Evolutionary conservation across 2,888 invertebrate species (phyloP).

Genomic region (Brachyptera risi): DNA sequence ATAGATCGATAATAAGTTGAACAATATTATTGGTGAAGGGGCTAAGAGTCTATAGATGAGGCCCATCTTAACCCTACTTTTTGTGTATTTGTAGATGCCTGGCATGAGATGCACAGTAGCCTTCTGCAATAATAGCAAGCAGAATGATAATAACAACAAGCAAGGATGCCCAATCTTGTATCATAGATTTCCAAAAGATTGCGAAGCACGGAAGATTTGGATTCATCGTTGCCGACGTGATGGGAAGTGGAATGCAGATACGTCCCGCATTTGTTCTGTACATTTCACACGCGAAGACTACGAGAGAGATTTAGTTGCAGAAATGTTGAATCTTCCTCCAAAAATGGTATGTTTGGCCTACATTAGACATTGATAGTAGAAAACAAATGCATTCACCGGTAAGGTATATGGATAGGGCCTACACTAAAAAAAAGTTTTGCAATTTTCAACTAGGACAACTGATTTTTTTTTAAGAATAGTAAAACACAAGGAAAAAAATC

Average conservation of each 20-base stretch:
- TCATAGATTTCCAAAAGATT: background rate
- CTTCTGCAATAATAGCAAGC: background rate
- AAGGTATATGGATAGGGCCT: too few relatives aligned
- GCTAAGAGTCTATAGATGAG: too few relatives aligned
- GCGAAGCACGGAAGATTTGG: background rate
- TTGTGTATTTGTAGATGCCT: background rate
- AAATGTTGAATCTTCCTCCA: constrained; percentile 11
- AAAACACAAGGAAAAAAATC: too few relatives aligned
- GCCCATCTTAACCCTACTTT: too few relatives aligned
- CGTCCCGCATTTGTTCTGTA: constrained; percentile 14
- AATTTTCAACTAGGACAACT: too few relatives aligned
- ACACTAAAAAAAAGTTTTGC: too few relatives aligned
- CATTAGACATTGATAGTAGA: too few relatives aligned
- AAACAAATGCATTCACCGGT: too few relatives aligned
- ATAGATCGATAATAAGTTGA: too few relatives aligned
- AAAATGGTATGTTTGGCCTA: too few relatives aligned
- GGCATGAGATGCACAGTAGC: background rate
- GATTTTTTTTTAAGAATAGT: too few relatives aligned
- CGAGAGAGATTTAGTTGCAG: constrained; percentile 7
- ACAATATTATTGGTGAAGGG: too few relatives aligned
- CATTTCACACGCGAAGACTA: constrained; percentile 19
- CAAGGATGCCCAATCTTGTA: background rate
- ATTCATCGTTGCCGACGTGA: background rate
- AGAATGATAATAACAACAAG: background rate
- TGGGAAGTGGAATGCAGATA: constrained; percentile 17